phyloP scores from a whole-genome alignment of 1,140 invertebrate genomes.

The Vanessa atalanta region DNA sequence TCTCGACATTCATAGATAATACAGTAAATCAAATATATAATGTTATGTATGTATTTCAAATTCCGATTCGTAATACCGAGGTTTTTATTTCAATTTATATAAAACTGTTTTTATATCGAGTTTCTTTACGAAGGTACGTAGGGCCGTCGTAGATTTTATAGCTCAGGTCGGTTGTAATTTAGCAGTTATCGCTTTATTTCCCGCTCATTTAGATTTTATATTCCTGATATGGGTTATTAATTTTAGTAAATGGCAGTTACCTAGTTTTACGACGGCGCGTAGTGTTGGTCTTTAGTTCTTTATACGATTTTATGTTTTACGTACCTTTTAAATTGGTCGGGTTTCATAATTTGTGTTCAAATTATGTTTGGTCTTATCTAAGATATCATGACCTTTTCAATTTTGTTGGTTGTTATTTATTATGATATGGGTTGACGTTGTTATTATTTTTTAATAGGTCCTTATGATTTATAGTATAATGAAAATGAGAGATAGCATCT shows the following conservation, averaged over 20 bases:
- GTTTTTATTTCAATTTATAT: neutral
- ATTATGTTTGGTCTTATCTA: neutral
- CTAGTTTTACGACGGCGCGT: conserved; percentile 50
- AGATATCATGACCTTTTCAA: neutral
- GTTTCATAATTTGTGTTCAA: neutral
- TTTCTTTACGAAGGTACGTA: neutral
- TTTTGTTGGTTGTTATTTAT: neutral
- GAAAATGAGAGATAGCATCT: neutral
- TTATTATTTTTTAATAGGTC: neutral
- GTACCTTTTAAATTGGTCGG: neutral
- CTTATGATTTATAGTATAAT: neutral
- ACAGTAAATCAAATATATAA: too few relatives aligned
- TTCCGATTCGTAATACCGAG: too few relatives aligned
- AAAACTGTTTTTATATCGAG: neutral
- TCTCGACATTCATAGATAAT: too few relatives aligned
- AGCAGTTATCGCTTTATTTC: conserved; percentile 69
- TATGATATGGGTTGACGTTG: neutral
- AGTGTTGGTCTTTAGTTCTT: conserved; percentile 4
- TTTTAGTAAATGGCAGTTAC: conserved; percentile 64
- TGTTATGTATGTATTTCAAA: too few relatives aligned
- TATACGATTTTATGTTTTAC: neutral
- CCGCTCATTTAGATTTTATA: conserved; percentile 74
- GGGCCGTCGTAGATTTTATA: conserved; percentile 46
- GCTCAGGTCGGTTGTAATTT: conserved; percentile 54
- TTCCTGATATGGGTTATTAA: conserved; percentile 71